These are phyloP conservation scores for Caenorhabditis sulstoni DNA, from an alignment of 2,888 invertebrate species.

Conservation along the genomic window DNA sequence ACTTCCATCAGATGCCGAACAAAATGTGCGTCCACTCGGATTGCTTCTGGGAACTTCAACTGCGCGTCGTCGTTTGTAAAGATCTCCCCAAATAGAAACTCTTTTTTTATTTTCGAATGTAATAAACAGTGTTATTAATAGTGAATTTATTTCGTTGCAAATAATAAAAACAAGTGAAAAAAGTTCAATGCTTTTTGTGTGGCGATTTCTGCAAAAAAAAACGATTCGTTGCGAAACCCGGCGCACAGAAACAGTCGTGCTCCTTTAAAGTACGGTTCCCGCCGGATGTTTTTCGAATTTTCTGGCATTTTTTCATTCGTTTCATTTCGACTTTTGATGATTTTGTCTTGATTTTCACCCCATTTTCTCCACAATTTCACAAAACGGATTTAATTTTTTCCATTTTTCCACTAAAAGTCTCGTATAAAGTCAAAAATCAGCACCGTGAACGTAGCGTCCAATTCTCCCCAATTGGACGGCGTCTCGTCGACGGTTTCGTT, in stretches of 20 bases:
- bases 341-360: conserved; percentile 3
- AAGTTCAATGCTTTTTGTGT: conserved; percentile 6
- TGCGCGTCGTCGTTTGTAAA: conserved; percentile 41
- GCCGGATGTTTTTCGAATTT: conserved; percentile 3
- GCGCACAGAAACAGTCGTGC: background rate
- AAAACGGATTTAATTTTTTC: background rate
- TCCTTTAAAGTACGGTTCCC: conserved; percentile 26
- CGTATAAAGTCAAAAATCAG: background rate
- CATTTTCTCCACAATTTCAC: conserved; percentile 6
- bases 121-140: background rate
- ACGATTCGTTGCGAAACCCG: conserved; percentile 20
- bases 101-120: background rate
- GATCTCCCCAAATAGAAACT: conserved; percentile 27
- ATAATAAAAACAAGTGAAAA: background rate
- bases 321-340: background rate
- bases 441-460: conserved; percentile 27
- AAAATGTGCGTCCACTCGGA: conserved; percentile 51
- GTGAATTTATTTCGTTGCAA: background rate
- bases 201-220: conserved; percentile 15
- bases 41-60: conserved; percentile 57
- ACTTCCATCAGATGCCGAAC: conserved; percentile 53
- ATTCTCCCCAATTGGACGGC: conserved; percentile 28
- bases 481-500: conserved; percentile 43
- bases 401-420: too few relatives aligned
- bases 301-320: background rate